Conservation (phyloP, 2,113 vertebrate species). For the Nibea albiflora region DNA sequence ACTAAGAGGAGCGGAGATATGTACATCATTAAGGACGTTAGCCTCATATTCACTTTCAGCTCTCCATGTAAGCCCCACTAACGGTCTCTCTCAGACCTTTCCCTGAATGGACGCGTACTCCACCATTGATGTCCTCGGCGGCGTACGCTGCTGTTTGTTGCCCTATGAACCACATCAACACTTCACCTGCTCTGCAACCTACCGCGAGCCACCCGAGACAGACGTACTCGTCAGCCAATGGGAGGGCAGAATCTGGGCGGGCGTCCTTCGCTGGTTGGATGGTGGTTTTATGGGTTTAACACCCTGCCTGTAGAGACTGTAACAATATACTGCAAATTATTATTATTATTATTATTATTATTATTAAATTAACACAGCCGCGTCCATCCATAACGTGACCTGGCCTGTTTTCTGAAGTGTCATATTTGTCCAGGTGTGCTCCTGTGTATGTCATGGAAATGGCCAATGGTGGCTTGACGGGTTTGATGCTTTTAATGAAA, state of each 20-base stretch:
- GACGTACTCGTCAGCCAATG: conserved; percentile 65
- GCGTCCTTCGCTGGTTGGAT: conserved; percentile 17
- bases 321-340: neutral
- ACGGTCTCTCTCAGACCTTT: conserved; percentile 79
- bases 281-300: neutral
- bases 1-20: conserved; percentile 73
- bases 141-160: conserved; percentile 65
- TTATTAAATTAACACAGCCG: neutral
- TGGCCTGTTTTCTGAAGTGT: no score
- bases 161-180: conserved; percentile 73
- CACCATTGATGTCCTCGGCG: conserved; percentile 78
- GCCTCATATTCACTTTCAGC: conserved; percentile 80
- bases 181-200: conserved; percentile 73
- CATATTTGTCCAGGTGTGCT: neutral
- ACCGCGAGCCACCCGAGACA: conserved; percentile 27
- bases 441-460: neutral
- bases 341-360: no score
- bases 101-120: conserved; percentile 77
- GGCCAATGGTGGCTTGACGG: neutral
- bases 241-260: neutral
- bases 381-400: conserved; percentile 36
- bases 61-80: conserved; percentile 82
- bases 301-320: neutral
- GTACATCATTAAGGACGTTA: conserved; percentile 82
- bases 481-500: neutral